Evolutionary conservation across 23 tunicate species (phyloP).

Genomic region (Ciona savignyi): DNA sequence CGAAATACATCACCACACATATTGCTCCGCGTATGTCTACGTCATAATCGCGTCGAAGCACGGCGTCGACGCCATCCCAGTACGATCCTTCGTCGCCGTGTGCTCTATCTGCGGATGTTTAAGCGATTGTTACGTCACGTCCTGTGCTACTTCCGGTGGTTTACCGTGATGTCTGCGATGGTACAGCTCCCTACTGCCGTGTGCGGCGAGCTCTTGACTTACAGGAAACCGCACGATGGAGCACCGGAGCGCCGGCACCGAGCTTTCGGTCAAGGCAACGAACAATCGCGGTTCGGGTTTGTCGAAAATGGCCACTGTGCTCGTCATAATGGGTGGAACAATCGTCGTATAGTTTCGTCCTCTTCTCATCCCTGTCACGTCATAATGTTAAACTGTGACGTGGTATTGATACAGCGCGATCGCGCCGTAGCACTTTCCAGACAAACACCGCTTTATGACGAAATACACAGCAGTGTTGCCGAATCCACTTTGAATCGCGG

Average conservation of each 20-base stretch:
- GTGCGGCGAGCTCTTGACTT: slow-evolving; percentile 53
- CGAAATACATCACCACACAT: slow-evolving; percentile 56
- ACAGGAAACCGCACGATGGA: slow-evolving; percentile 68
- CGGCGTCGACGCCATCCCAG: slow-evolving; percentile 66
- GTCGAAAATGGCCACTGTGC: slow-evolving; percentile 55
- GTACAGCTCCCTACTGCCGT: slow-evolving; percentile 12
- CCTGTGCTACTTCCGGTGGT: not conserved
- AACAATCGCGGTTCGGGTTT: slow-evolving; percentile 48
- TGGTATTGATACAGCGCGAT: no score
- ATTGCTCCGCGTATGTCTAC: slow-evolving; percentile 11
- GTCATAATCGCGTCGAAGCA: slow-evolving; percentile 38
- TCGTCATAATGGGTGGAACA: slow-evolving; percentile 39
- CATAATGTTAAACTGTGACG: no score
- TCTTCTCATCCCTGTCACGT: slow-evolving; percentile 69
- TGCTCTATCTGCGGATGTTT: no score
- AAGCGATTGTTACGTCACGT: no score
- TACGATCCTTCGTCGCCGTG: slow-evolving; percentile 4
- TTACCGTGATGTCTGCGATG: not conserved
- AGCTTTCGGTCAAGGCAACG: slow-evolving; percentile 43
- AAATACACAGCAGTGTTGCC: no score
- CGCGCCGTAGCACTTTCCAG: no score
- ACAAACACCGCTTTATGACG: no score
- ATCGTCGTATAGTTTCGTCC: slow-evolving; percentile 44
- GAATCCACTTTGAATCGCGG: no score
- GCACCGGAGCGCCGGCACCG: slow-evolving; percentile 50